A percentile compares a stretch with the other conserved stretches of the same genome.
Evolutionary conservation across 2,113 vertebrate genomes (phyloP).

Genomic region (Zosterops borbonicus): DNA sequence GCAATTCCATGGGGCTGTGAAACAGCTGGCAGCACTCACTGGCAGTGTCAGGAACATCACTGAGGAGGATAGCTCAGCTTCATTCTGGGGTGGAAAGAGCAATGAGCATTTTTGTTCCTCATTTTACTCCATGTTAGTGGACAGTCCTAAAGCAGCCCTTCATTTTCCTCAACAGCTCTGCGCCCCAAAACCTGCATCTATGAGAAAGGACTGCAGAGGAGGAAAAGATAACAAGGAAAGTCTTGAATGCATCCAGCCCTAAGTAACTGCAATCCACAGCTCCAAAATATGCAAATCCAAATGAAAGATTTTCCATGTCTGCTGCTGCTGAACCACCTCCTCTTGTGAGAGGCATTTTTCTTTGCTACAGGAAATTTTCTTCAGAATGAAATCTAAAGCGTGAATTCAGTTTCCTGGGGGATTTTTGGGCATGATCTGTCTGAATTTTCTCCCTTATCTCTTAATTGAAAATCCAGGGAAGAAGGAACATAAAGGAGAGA

Average conservation of each 20-base stretch:
- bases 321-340: background rate
- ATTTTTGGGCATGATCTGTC: background rate
- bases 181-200: constrained; percentile 95
- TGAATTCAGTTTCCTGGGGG: background rate
- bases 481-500: background rate
- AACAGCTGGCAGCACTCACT: background rate
- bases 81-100: background rate
- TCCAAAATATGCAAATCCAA: background rate
- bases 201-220: constrained; percentile 72
- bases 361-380: background rate
- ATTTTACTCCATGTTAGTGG: background rate
- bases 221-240: constrained; percentile 11
- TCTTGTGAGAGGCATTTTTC: background rate
- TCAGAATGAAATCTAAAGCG: background rate
- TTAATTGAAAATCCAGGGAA: background rate
- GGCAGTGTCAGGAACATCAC: background rate
- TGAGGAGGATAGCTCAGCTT: background rate
- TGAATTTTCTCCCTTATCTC: background rate
- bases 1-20: background rate
- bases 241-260: background rate
- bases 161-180: constrained; percentile 76
- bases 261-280: background rate
- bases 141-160: background rate
- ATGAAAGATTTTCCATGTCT: background rate
- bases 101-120: background rate